Evolutionary conservation across 1,140 invertebrate genomes (phyloP).

Genomic region (Eurosta solidaginis): DNA sequence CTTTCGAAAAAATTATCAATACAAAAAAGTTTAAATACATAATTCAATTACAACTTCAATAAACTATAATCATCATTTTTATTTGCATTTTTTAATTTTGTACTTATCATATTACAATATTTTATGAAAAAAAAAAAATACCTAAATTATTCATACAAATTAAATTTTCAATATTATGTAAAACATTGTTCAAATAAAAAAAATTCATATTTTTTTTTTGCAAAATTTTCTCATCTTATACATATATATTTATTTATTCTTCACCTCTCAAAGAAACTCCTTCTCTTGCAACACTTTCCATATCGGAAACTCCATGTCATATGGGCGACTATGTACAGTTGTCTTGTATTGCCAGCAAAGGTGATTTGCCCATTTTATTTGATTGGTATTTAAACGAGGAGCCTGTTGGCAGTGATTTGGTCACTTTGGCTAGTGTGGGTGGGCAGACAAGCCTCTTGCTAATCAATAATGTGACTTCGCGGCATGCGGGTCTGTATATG

Average conservation of each 20-base stretch:
- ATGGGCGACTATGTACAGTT: conserved; percentile 74
- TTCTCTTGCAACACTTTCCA: conserved; percentile 76
- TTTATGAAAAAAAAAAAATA: too few species aligned
- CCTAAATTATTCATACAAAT: too few species aligned
- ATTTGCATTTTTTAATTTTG: too few species aligned
- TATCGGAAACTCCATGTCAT: conserved; percentile 75
- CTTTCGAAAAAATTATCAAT: too few species aligned
- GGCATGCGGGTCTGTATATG: conserved; percentile 79
- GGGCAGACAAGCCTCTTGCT: conserved; percentile 58
- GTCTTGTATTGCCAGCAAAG: conserved; percentile 72
- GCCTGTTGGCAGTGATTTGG: conserved; percentile 35
- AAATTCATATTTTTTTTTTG: not conserved
- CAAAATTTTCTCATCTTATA: not conserved
- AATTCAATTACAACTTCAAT: too few species aligned
- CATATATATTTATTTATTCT: conserved; percentile 32
- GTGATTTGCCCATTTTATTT: conserved; percentile 71
- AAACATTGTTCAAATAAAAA: not conserved
- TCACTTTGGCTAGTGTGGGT: conserved; percentile 64
- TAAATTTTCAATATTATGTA: too few species aligned
- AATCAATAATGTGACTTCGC: conserved; percentile 64
- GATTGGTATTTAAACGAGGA: conserved; percentile 66
- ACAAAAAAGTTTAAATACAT: too few species aligned
- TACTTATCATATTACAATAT: too few species aligned
- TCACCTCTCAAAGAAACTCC: conserved; percentile 67
- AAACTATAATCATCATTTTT: too few species aligned